Conservation (phyloP, 2,888 invertebrate species). For the Orthonevra nobilis region DNA sequence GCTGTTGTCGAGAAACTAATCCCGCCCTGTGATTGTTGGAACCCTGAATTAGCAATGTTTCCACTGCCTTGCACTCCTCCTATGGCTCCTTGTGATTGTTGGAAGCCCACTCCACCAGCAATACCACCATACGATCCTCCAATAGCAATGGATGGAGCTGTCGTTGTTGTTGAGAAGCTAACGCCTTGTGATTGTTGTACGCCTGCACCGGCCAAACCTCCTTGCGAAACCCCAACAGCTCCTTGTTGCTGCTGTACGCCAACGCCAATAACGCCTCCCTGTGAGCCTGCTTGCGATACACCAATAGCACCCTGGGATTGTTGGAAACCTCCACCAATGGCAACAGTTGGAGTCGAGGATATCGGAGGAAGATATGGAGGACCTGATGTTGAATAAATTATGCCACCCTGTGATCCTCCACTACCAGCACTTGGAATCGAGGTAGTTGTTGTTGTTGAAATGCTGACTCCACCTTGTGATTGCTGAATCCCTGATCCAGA, state of each 20-base stretch:
- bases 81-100: constrained; percentile 25
- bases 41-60: constrained; percentile 1
- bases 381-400: neutral
- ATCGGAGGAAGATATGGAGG: constrained; percentile 71
- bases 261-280: constrained; percentile 16
- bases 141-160: neutral
- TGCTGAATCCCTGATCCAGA: constrained; percentile 6
- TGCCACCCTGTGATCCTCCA: constrained; percentile 9
- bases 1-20: constrained; percentile 31
- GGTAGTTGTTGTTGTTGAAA: constrained; percentile 4
- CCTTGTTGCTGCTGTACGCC: constrained; percentile 24
- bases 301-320: constrained; percentile 51
- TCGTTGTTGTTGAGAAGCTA: neutral
- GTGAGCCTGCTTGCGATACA: constrained; percentile 35
- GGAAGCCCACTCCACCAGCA: neutral
- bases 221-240: too few species aligned
- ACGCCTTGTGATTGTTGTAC: constrained; percentile 19
- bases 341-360: neutral
- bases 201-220: neutral
- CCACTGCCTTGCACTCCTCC: constrained; percentile 2
- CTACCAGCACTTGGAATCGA: neutral
- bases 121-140: constrained; percentile 1
- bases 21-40: constrained; percentile 63
- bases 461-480: constrained; percentile 18
- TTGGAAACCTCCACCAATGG: constrained; percentile 3